Evolutionary conservation across 1,140 invertebrate species (phyloP).

Genomic region (Heliconius hermathena): DNA sequence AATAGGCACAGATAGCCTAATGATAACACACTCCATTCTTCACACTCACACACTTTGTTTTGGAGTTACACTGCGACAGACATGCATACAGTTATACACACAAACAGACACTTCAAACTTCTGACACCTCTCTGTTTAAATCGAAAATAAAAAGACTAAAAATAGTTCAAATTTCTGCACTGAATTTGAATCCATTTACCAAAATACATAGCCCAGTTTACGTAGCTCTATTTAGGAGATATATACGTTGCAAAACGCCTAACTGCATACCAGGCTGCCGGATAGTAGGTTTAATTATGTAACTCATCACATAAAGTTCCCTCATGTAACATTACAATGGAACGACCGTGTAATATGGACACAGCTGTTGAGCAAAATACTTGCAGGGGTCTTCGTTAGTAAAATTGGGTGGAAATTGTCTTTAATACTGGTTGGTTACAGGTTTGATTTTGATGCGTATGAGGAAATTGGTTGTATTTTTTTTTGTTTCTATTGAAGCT

Average conservation of each 20-base stretch:
- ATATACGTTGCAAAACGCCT: not conserved
- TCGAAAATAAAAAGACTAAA: too few relatives aligned
- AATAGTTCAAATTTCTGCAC: not conserved
- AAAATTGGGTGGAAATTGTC: not conserved
- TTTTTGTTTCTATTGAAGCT: too few relatives aligned
- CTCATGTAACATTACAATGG: not conserved
- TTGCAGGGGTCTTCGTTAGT: not conserved
- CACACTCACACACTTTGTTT: too few relatives aligned
- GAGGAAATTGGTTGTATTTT: too few relatives aligned
- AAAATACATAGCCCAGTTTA: not conserved
- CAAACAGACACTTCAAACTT: too few relatives aligned
- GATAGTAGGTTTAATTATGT: not conserved
- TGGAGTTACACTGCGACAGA: too few relatives aligned
- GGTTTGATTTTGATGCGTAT: not conserved
- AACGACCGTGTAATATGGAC: not conserved
- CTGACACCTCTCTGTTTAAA: too few relatives aligned
- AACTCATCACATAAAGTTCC: slow-evolving; percentile 1
- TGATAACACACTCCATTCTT: too few relatives aligned
- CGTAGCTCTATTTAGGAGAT: not conserved
- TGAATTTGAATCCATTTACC: not conserved
- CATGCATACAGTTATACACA: too few relatives aligned
- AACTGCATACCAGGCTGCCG: not conserved
- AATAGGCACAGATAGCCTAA: too few relatives aligned
- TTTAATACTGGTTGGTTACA: not conserved
- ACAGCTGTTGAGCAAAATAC: not conserved